Evolutionary conservation across 2,113 vertebrate genomes (phyloP).

Genomic region (Eolophus roseicapilla): DNA sequence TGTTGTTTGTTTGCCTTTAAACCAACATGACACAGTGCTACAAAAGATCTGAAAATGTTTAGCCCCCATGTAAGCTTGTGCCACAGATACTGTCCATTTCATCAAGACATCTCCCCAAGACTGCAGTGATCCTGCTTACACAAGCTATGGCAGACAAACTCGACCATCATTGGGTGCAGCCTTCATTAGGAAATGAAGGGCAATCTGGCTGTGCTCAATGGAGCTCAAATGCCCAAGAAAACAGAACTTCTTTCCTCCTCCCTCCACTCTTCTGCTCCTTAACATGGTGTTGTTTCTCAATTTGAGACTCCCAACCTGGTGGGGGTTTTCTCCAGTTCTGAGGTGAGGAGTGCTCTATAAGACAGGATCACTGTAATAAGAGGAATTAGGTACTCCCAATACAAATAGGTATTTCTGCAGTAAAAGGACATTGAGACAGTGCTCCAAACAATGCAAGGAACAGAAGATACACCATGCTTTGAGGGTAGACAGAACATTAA

Average conservation of each 20-base stretch:
- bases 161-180: not conserved
- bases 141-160: not conserved
- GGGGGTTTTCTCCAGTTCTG: not conserved
- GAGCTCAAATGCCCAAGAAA: not conserved
- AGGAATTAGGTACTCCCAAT: slow-evolving; percentile 58
- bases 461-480: slow-evolving; percentile 81
- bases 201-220: not conserved
- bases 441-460: slow-evolving; percentile 74
- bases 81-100: slow-evolving; percentile 72
- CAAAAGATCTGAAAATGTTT: not conserved
- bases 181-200: slow-evolving; percentile 24
- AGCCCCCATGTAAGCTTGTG: slow-evolving; percentile 26
- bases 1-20: not conserved
- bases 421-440: slow-evolving; percentile 73
- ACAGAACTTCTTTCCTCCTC: not conserved
- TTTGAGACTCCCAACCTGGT: not conserved
- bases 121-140: slow-evolving; percentile 71
- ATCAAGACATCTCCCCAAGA: slow-evolving; percentile 7
- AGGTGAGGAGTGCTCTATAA: not conserved
- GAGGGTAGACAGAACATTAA: slow-evolving; percentile 72
- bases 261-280: not conserved
- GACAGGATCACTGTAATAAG: slow-evolving; percentile 77
- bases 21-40: not conserved
- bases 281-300: not conserved
- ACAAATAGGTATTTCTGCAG: slow-evolving; percentile 71